phyloP scores from a whole-genome alignment of 2,888 invertebrate species.

The Caenorhabditis sinica region DNA sequence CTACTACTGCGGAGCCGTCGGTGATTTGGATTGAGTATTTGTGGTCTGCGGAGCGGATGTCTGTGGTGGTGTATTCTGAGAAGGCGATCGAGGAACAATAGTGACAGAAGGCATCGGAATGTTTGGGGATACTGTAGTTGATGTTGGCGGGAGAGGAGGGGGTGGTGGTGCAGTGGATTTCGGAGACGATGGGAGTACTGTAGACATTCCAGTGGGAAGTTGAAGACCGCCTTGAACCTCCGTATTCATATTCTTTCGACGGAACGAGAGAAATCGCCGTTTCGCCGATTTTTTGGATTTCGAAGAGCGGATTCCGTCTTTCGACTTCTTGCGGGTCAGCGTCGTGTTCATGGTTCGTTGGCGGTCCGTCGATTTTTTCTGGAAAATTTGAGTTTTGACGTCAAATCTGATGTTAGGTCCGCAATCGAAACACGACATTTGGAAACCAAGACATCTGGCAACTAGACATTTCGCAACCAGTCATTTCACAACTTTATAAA shows the following conservation, averaged over 20 bases:
- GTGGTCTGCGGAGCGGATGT: background rate
- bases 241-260: background rate
- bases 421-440: too few relatives aligned
- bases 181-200: background rate
- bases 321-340: constrained; percentile 9
- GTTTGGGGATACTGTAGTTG: background rate
- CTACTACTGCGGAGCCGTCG: background rate
- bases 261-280: constrained; percentile 8
- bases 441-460: too few relatives aligned
- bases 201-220: constrained; percentile 21
- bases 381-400: too few relatives aligned
- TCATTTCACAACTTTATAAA: too few relatives aligned
- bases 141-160: background rate
- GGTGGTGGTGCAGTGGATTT: background rate
- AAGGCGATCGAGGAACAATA: background rate
- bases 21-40: background rate
- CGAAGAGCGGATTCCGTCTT: constrained; percentile 4
- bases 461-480: too few relatives aligned
- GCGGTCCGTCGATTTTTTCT: constrained; percentile 18
- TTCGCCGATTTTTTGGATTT: constrained; percentile 7
- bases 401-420: too few relatives aligned
- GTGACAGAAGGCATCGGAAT: background rate
- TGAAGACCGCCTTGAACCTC: background rate
- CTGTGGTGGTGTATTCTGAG: background rate
- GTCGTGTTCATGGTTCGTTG: background rate